phyloP scores from a whole-genome alignment of 2,113 vertebrate species.

The Eulemur macaco region DNA sequence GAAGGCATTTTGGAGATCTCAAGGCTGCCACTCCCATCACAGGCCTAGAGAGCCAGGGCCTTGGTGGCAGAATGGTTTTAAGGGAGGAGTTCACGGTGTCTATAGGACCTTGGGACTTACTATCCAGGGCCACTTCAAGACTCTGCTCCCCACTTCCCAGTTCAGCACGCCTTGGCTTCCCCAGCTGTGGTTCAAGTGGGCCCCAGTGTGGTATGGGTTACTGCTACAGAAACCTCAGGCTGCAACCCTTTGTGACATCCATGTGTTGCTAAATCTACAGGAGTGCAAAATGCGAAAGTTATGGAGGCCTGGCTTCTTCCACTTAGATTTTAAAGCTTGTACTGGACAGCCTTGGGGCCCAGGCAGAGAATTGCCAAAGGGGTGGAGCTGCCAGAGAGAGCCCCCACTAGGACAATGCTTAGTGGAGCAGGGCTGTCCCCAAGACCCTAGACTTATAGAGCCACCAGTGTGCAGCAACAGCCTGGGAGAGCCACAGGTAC shows the following conservation, averaged over 20 bases:
- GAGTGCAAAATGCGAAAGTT: not conserved
- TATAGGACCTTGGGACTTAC: not conserved
- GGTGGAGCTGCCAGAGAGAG: not conserved
- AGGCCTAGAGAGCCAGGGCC: not conserved
- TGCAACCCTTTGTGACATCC: not conserved
- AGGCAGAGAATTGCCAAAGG: not conserved
- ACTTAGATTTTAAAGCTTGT: not conserved
- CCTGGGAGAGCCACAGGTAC: not conserved
- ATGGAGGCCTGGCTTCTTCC: not conserved
- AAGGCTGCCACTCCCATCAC: not conserved
- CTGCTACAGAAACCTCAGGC: not conserved
- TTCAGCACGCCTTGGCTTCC: not conserved
- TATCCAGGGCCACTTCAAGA: not conserved
- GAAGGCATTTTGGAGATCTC: not conserved
- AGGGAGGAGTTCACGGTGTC: not conserved
- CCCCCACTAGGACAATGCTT: not conserved
- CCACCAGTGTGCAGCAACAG: not conserved
- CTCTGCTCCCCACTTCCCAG: not conserved
- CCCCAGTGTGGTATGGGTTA: not conserved
- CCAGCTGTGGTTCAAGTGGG: not conserved
- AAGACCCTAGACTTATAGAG: not conserved
- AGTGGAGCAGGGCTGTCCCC: not conserved
- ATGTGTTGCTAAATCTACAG: not conserved
- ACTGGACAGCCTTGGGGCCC: not conserved
- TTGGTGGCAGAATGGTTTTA: not conserved